These are phyloP conservation scores for Ptilorrhoa leucosticta DNA, from an alignment of 2,113 vertebrate species.

Conservation along the genomic window DNA sequence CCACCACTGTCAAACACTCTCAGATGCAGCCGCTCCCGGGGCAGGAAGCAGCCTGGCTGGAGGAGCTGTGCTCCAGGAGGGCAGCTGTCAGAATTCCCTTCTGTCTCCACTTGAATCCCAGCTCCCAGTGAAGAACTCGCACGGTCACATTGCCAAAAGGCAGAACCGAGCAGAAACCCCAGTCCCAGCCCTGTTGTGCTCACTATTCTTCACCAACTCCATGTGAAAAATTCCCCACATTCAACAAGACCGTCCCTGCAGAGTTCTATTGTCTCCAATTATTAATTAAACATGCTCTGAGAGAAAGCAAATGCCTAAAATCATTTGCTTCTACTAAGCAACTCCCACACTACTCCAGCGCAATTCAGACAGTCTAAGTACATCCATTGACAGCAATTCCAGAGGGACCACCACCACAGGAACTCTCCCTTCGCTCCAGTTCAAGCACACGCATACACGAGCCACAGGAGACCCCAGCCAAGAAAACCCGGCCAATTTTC, in stretches of 20 bases:
- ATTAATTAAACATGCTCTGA: slow-evolving; percentile 55
- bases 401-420: background rate
- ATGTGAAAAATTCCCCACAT: slow-evolving; percentile 27
- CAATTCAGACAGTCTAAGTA: background rate
- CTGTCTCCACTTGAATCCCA: background rate
- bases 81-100: background rate
- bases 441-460: background rate
- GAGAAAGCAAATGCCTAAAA: slow-evolving; percentile 53
- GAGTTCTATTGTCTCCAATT: slow-evolving; percentile 48
- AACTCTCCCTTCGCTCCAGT: background rate
- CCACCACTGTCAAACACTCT: rapidly evolving
- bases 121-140: background rate
- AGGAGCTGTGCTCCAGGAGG: background rate
- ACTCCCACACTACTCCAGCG: background rate
- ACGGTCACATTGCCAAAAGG: background rate
- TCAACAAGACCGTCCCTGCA: background rate
- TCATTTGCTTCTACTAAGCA: slow-evolving; percentile 23
- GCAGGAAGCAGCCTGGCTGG: background rate
- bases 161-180: background rate
- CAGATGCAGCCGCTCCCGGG: background rate
- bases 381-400: background rate
- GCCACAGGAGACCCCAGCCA: background rate
- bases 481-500: background rate
- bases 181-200: background rate
- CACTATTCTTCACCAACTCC: background rate